A percentile compares a stretch with the other conserved stretches of the same genome.
Conservation (phyloP, 1,140 invertebrate species). For the Belonocnema kinseyi region DNA sequence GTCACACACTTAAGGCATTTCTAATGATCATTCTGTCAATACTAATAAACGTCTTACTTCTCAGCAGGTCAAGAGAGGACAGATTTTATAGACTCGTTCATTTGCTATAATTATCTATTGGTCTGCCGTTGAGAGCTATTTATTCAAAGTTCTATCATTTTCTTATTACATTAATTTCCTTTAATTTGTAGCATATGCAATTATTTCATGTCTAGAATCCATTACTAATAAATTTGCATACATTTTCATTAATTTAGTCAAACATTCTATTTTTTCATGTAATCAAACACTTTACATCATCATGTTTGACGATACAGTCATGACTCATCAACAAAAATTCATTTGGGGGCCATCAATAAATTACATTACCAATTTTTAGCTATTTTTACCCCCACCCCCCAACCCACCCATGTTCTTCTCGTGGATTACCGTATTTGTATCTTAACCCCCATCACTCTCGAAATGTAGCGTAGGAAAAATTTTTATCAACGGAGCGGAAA, state of each 20-base stretch:
- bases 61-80: slow-evolving; percentile 5
- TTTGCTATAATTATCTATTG: background rate
- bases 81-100: slow-evolving; percentile 7
- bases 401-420: no score
- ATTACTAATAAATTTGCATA: background rate
- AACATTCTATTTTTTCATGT: background rate
- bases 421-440: no score
- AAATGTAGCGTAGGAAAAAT: no score
- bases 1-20: slow-evolving; percentile 22
- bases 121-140: background rate
- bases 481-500: no score
- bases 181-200: background rate
- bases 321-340: no score
- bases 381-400: no score
- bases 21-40: slow-evolving; percentile 27
- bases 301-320: no score
- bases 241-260: background rate
- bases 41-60: slow-evolving; percentile 17
- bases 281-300: background rate
- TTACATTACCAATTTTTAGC: no score
- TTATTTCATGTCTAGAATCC: background rate
- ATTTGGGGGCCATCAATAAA: no score
- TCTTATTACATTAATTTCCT: background rate
- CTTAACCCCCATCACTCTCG: no score
- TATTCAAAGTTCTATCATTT: slow-evolving; percentile 9